These are phyloP conservation scores for Solenopsis invicta DNA, from an alignment of 1,140 invertebrate species.

Conservation along the genomic window DNA sequence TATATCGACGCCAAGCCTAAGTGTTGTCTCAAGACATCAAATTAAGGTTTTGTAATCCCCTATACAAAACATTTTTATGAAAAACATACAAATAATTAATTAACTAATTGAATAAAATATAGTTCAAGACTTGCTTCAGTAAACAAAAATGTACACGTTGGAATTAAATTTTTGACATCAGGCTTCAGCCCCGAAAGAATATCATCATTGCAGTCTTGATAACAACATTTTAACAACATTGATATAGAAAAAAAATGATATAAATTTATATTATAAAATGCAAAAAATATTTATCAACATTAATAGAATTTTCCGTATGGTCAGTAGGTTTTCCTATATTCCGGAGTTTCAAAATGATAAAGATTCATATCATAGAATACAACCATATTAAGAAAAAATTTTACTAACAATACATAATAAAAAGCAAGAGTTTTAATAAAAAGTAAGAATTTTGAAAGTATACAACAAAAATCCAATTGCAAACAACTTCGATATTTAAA, in stretches of 20 bases:
- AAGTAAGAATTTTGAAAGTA: neutral
- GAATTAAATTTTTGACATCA: slow-evolving; percentile 70
- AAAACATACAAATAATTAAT: no score
- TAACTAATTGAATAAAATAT: no score
- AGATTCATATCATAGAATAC: slow-evolving; percentile 32
- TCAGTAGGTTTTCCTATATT: slow-evolving; percentile 47
- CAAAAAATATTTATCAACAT: neutral
- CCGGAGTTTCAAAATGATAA: slow-evolving; percentile 16
- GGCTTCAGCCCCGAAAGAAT: slow-evolving; percentile 78
- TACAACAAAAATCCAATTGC: neutral
- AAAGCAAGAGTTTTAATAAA: neutral
- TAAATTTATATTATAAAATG: neutral
- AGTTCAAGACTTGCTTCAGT: no score
- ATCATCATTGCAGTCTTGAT: slow-evolving; percentile 73
- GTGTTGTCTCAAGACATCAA: neutral
- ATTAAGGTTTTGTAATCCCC: neutral
- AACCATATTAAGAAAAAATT: slow-evolving; percentile 57
- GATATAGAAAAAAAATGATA: neutral
- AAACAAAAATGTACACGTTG: slow-evolving; percentile 72
- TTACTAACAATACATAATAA: neutral
- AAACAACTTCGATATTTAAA: neutral
- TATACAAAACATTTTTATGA: no score
- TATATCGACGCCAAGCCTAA: neutral
- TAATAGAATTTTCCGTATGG: neutral
- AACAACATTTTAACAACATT: no score